Evolutionary conservation across 1,140 invertebrate genomes (phyloP).

Genomic region (Venustaconcha ellipsiformis): DNA sequence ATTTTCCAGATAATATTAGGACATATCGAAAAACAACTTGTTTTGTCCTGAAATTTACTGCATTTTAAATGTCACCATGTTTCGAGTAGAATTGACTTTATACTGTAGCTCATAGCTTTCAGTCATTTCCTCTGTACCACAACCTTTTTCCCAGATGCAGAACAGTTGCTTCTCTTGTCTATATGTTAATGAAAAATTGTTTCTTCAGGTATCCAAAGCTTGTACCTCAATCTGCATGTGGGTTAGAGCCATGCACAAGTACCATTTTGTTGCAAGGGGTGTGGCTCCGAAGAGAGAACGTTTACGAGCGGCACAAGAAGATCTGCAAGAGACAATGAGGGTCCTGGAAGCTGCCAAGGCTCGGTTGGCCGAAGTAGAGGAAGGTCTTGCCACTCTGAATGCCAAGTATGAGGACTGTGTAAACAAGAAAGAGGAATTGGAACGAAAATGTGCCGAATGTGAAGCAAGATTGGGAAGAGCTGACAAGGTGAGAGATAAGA

Average conservation of each 20-base stretch:
- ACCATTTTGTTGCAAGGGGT: constrained; percentile 71
- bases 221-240: constrained; percentile 92
- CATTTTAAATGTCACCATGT: too few species aligned
- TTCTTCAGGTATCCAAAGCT: constrained; percentile 80
- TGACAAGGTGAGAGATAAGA: constrained; percentile 61
- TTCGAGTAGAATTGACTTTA: too few species aligned
- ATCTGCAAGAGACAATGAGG: constrained; percentile 66
- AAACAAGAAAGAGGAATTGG: constrained; percentile 68
- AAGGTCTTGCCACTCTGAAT: constrained; percentile 69
- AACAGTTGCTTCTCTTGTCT: background rate
- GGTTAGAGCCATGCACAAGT: constrained; percentile 89
- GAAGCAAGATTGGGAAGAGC: constrained; percentile 66
- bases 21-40: too few species aligned
- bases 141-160: background rate
- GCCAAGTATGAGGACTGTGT: constrained; percentile 70
- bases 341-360: constrained; percentile 65
- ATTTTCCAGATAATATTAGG: too few species aligned
- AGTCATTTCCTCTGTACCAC: background rate
- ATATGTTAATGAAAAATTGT: background rate
- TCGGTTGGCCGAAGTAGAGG: constrained; percentile 65
- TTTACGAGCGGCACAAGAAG: constrained; percentile 61
- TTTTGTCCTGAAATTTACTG: too few species aligned
- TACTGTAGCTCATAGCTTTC: background rate
- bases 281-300: constrained; percentile 69
- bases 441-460: constrained; percentile 67